phyloP scores from a whole-genome alignment of 2,797 vertebrate genomes.

The Lycodopsis pacificus region DNA sequence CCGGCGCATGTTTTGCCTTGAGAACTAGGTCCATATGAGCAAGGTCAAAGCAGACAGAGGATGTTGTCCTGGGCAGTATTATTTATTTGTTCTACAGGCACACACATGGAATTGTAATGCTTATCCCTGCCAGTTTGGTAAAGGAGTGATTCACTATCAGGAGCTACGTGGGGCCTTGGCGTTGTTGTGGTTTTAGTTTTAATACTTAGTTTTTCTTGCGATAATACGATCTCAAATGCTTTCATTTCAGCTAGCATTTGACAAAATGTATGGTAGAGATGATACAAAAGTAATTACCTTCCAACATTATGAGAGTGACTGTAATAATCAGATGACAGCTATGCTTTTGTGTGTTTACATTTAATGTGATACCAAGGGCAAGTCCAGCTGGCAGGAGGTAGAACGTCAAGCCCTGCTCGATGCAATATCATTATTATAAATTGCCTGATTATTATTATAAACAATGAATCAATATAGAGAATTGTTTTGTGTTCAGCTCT shows the following conservation, averaged over 20 bases:
- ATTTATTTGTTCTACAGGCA: constrained; percentile 34
- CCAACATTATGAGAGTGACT: not conserved
- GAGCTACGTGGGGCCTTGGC: not conserved
- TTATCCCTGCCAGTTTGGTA: not conserved
- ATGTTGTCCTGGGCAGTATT: constrained; percentile 16
- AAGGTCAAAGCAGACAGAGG: constrained; percentile 47
- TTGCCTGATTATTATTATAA: not conserved
- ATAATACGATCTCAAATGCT: not conserved
- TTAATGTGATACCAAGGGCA: not conserved
- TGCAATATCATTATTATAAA: not conserved
- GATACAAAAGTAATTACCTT: not conserved
- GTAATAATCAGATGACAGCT: not conserved
- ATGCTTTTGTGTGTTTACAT: not conserved
- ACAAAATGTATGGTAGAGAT: not conserved
- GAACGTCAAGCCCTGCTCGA: not conserved
- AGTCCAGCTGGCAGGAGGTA: not conserved
- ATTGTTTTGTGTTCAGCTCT: not conserved
- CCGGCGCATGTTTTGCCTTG: constrained; percentile 15
- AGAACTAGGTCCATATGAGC: constrained; percentile 26
- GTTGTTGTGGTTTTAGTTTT: too few species aligned
- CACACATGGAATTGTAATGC: constrained; percentile 20
- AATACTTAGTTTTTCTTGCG: not conserved
- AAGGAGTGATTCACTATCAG: not conserved
- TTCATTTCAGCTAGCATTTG: not conserved
- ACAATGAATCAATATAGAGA: not conserved